A percentile compares a stretch with the other conserved stretches of the same genome.
Conservation (phyloP, 2,888 invertebrate genomes). For the Ctena decussata region DNA sequence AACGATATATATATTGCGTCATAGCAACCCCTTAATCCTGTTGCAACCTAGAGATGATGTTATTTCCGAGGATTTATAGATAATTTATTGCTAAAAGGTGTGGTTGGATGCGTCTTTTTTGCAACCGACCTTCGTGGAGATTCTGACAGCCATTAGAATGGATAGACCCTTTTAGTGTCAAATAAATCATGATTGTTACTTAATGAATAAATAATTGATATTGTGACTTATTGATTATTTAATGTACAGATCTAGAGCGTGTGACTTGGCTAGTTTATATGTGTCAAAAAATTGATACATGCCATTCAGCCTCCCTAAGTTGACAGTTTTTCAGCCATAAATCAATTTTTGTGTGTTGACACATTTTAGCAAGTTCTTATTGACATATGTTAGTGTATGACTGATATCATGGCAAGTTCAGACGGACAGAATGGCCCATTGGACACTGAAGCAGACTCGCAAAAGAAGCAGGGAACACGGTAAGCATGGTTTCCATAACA, state of each 20-base stretch:
- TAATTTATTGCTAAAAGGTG: neutral
- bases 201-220: neutral
- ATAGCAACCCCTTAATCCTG: neutral
- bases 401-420: conserved; percentile 43
- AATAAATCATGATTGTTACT: neutral
- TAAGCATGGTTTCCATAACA: too few relatives aligned
- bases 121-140: neutral
- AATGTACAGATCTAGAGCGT: neutral
- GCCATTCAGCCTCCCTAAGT: neutral
- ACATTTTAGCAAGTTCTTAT: neutral
- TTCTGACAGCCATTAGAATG: conserved; percentile 4
- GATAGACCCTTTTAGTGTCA: neutral
- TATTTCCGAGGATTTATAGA: neutral
- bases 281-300: too few relatives aligned
- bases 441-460: conserved; percentile 47
- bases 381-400: neutral
- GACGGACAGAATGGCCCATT: conserved; percentile 42
- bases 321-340: neutral
- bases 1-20: neutral
- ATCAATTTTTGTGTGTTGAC: conserved; percentile 18
- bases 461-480: conserved; percentile 62
- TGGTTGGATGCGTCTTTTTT: neutral
- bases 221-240: neutral
- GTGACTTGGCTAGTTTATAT: neutral
- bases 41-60: neutral